Evolutionary conservation across 1,140 invertebrate species (phyloP).

Genomic region (Caerostris darwini): DNA sequence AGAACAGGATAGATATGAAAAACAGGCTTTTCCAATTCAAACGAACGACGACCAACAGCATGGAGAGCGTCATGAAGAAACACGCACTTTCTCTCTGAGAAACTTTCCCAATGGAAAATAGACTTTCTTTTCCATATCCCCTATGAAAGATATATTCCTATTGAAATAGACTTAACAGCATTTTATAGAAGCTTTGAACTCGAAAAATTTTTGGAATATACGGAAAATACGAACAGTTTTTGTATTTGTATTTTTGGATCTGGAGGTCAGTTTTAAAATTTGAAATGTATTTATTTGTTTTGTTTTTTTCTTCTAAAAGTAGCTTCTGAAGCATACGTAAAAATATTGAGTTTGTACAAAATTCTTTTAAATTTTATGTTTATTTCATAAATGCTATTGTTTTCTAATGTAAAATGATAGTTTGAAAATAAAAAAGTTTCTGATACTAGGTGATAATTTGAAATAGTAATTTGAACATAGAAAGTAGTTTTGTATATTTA

Average conservation of each 20-base stretch:
- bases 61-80: neutral
- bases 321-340: no score
- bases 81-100: neutral
- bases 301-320: no score
- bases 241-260: neutral
- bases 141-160: neutral
- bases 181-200: neutral
- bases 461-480: no score
- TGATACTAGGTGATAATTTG: no score
- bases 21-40: neutral
- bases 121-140: neutral
- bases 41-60: neutral
- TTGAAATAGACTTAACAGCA: neutral
- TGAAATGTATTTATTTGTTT: neutral
- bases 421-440: no score
- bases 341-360: no score
- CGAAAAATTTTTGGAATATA: neutral
- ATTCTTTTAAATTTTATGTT: no score
- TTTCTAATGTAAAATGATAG: no score
- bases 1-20: neutral
- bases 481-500: no score
- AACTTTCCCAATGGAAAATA: neutral
- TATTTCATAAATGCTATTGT: no score
- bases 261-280: neutral
- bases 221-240: neutral